Percentiles rank a stretch among this genome's conserved stretches.
phyloP scores from a whole-genome alignment of 2,113 vertebrate genomes.

The Burhinus bistriatus region DNA sequence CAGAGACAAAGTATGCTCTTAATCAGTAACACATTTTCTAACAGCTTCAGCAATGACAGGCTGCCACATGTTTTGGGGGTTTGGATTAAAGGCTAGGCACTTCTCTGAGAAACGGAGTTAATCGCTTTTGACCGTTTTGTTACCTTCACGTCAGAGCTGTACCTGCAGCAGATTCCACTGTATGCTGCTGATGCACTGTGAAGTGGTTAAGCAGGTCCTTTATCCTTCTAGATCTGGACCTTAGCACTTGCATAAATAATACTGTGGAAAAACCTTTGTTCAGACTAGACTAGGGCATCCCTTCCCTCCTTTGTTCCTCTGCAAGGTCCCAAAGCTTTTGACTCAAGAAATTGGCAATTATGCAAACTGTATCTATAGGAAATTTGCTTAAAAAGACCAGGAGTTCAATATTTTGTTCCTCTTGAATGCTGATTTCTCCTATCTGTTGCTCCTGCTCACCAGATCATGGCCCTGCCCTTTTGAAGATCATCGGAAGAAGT shows the following conservation, averaged over 20 bases:
- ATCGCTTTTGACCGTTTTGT: neutral
- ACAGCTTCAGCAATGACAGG: neutral
- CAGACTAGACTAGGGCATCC: neutral
- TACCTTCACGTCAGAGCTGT: neutral
- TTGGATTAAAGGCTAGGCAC: neutral
- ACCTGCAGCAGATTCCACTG: neutral
- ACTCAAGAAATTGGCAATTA: neutral
- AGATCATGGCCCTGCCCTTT: neutral
- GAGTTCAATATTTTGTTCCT: neutral
- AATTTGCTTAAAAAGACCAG: neutral
- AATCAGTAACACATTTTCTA: conserved; percentile 17
- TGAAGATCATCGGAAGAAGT: neutral
- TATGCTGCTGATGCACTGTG: neutral
- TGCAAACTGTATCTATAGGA: neutral
- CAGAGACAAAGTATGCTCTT: neutral
- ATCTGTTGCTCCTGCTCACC: neutral
- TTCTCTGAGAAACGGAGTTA: neutral
- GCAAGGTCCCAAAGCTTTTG: neutral
- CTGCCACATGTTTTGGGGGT: neutral
- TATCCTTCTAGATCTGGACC: neutral
- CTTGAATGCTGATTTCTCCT: neutral
- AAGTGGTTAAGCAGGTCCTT: neutral
- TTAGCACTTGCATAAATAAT: neutral
- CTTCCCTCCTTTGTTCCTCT: neutral
- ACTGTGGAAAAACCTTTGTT: neutral